Evolutionary conservation across 1,140 invertebrate species (phyloP), one percentile per base, ranked within the genome.

Genomic region (Reticulitermes speratus): DNA sequence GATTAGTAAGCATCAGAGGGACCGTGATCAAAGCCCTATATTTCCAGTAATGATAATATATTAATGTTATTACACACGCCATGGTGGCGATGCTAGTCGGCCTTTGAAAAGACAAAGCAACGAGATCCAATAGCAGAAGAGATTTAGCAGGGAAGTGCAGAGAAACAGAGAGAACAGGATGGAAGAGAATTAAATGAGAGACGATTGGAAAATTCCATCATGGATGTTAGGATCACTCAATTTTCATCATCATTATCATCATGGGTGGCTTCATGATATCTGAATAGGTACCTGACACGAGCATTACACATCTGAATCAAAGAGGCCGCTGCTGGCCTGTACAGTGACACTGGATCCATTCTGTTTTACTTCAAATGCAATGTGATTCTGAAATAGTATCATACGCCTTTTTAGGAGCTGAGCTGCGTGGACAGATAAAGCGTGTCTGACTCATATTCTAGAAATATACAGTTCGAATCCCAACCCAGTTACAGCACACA

Each of bases 171-270:
- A 16, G 52, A 55, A 55, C 1, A 55, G 14, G 52, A 55, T 12
- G 19, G 52, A 21, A 16, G 65, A 14, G 65, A 75, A 75, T 30
- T 75, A 25, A 75, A 75, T n/a, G 65, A 30, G 65, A 75, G 25
- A 75, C 65, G 65, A 75, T 75, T 75, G 65, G 65, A 75, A 75
- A 75, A 75, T 75, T 75, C 65, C 65, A 75, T 75, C 65, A 75
- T 75, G 65, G n/a, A 11, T 75, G 25, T 30, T 30, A 30, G 65
- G 7, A 75, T 75, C 65, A 75, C 65, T 30, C 65, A 75, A 75
- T 75, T 75, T 75, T 75, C 65, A 30, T 75, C 25, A 75, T 75
- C n/a, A 75, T 75, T 75, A 75, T 75, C 65, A 75, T 75, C 25
- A 30, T 75, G 65, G 65, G n/a, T 75, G 14, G n/a, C 65, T n/a